Percentiles rank a stretch among this genome's conserved stretches.
Evolutionary conservation across 2,888 invertebrate genomes (phyloP).

Genomic region (Eudemis profundana): DNA sequence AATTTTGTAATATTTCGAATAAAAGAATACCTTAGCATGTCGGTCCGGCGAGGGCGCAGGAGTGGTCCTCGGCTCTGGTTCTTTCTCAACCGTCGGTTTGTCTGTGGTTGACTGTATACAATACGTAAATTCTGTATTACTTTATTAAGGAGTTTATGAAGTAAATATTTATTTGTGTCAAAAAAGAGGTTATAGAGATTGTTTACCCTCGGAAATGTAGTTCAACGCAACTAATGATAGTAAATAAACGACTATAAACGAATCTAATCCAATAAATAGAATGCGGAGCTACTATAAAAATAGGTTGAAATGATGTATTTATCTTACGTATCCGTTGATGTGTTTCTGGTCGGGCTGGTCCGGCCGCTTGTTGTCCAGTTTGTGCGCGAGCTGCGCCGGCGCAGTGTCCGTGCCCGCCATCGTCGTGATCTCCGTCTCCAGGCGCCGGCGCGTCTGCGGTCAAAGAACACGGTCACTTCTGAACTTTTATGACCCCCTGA

Average conservation of each 20-base stretch:
- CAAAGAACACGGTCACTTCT: not conserved
- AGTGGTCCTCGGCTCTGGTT: slow-evolving; percentile 82
- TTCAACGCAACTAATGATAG: no score
- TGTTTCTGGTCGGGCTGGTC: slow-evolving; percentile 53
- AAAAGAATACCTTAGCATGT: slow-evolving; percentile 75
- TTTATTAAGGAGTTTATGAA: no score
- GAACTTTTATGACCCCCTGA: not conserved
- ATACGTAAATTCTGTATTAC: not conserved
- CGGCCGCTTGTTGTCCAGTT: slow-evolving; percentile 53
- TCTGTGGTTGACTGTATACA: slow-evolving; percentile 71
- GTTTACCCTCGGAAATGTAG: no score
- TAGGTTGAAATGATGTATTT: no score
- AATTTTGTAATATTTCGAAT: no score
- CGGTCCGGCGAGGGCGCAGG: slow-evolving; percentile 80
- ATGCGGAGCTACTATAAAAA: no score
- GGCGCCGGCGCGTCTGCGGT: slow-evolving; percentile 85
- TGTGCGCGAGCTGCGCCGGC: slow-evolving; percentile 75
- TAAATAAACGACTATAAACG: no score
- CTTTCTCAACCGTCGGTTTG: slow-evolving; percentile 84
- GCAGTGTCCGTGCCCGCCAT: slow-evolving; percentile 87
- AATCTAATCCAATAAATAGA: no score
- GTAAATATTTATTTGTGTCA: no score
- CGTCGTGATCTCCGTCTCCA: slow-evolving; percentile 87
- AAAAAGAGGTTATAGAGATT: no score
- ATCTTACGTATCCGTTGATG: slow-evolving; percentile 75